phyloP scores from a whole-genome alignment of 2,113 vertebrate genomes.

The Nycticebus coucang region DNA sequence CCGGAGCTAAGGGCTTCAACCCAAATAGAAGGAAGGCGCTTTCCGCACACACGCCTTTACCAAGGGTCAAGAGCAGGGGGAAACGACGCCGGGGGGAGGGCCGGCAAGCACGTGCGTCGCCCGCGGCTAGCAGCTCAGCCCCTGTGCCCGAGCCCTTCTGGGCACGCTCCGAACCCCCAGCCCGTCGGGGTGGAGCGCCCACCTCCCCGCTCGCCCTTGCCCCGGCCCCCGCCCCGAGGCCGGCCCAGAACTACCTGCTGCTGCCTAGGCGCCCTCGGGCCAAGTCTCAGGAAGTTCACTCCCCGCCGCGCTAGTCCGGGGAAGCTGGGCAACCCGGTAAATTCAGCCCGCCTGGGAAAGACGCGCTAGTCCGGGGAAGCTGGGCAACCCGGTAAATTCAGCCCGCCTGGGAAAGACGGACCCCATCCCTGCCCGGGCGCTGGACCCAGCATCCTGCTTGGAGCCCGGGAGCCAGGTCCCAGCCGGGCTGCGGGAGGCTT shows the following conservation, averaged over 20 bases:
- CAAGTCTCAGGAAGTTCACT: slow-evolving; percentile 77
- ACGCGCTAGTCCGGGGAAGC: slow-evolving; percentile 9
- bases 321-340: not conserved
- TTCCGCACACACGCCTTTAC: not conserved
- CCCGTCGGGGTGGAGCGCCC: not conserved
- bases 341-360: not conserved
- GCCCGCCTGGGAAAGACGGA: not conserved
- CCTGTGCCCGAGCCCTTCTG: not conserved
- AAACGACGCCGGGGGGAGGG: not conserved
- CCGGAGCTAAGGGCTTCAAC: not conserved
- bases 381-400: not conserved
- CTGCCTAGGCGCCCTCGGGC: slow-evolving; percentile 67
- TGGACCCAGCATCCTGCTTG: not conserved
- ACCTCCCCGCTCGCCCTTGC: not conserved
- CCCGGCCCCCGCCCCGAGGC: not conserved
- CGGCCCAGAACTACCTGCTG: slow-evolving; percentile 74
- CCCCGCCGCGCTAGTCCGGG: not conserved
- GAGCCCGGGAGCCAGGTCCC: not conserved
- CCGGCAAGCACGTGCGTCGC: slow-evolving; percentile 66
- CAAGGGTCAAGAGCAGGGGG: not conserved
- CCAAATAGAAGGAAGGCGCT: not conserved
- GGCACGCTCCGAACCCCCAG: not conserved
- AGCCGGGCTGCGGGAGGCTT: not conserved
- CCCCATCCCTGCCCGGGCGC: not conserved
- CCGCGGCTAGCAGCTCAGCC: not conserved